These are phyloP conservation scores for Arrhopalites spinosus DNA, from an alignment of 2,888 invertebrate genomes.

Conservation along the genomic window DNA sequence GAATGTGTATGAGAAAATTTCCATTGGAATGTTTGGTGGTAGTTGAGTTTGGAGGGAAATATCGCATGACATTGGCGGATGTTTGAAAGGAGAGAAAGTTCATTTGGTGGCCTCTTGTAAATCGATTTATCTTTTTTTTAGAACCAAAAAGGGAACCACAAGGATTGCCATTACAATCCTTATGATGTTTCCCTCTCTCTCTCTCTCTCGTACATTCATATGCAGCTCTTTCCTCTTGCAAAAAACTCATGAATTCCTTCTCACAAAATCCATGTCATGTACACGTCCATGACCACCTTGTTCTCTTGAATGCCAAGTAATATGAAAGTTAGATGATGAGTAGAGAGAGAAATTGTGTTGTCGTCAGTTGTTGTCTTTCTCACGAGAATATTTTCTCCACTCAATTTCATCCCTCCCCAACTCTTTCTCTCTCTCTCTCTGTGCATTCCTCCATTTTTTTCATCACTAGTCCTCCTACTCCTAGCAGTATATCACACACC, in stretches of 20 bases:
- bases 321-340: not conserved
- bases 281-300: no score
- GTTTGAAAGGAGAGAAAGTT: not conserved
- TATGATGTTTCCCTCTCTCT: not conserved
- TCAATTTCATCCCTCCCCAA: constrained; percentile 40
- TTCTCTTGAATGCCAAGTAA: not conserved
- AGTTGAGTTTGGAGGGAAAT: no score
- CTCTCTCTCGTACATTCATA: no score
- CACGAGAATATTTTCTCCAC: constrained; percentile 50
- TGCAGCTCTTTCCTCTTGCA: not conserved
- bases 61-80: no score
- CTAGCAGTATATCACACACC: constrained; percentile 47
- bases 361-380: constrained; percentile 52
- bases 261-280: not conserved
- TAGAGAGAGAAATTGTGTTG: constrained; percentile 36
- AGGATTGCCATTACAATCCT: no score
- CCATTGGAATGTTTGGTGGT: no score
- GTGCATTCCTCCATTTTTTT: no score
- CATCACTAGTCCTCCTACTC: no score
- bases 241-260: not conserved
- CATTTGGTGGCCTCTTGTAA: constrained; percentile 23
- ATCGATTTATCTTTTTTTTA: constrained; percentile 42
- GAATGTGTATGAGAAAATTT: no score
- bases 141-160: constrained; percentile 31
- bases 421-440: no score